These are phyloP conservation scores for Tadarida brasiliensis DNA, from an alignment of 2,797 vertebrate species.

Conservation along the genomic window DNA sequence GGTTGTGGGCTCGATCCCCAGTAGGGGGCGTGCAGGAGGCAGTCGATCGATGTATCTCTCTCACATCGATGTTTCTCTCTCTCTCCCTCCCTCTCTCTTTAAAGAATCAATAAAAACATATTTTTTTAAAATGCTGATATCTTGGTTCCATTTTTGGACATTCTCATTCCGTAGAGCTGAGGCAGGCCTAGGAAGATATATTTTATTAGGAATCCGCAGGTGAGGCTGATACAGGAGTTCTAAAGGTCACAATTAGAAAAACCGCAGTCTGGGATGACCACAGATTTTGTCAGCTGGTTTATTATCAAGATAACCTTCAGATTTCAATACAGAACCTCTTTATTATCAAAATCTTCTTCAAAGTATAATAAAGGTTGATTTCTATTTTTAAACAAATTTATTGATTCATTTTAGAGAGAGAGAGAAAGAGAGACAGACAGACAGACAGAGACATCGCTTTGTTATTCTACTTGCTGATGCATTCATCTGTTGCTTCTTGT, in stretches of 20 bases:
- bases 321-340: conserved; percentile 11
- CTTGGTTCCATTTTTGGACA: not conserved
- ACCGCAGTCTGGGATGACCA: no score
- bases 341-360: not conserved
- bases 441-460: not conserved
- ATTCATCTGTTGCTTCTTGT: not conserved
- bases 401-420: not conserved
- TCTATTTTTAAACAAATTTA: not conserved
- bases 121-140: not conserved
- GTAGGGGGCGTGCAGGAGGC: no score
- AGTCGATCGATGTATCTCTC: no score
- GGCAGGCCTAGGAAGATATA: not conserved
- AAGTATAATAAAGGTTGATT: not conserved
- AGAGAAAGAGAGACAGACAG: not conserved
- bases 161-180: not conserved
- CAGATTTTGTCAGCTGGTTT: not conserved
- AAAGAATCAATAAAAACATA: no score
- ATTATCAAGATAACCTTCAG: conserved; percentile 20
- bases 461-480: not conserved
- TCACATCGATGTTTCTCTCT: no score
- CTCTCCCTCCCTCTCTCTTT: no score
- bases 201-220: not conserved
- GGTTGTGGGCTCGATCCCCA: no score
- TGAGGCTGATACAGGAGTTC: not conserved
- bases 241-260: not conserved